These are phyloP conservation scores for Suncus etruscus DNA, from an alignment of 2,113 vertebrate genomes.

Conservation along the genomic window DNA sequence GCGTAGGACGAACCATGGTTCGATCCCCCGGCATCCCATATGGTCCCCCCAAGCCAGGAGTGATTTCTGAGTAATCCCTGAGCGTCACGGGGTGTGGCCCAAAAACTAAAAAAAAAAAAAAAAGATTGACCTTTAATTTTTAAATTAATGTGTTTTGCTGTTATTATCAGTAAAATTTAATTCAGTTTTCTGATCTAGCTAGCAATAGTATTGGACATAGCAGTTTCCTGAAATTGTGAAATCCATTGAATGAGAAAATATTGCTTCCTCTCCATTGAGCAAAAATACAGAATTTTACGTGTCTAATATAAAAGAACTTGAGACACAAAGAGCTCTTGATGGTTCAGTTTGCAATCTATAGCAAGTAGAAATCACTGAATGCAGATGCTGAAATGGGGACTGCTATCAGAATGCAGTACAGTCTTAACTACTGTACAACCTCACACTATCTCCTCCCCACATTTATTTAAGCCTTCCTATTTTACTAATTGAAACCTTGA, in stretches of 20 bases:
- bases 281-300: slow-evolving; percentile 16
- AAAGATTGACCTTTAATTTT: slow-evolving; percentile 41
- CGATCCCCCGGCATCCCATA: too few relatives aligned
- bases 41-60: too few relatives aligned
- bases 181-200: neutral
- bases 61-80: too few relatives aligned
- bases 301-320: slow-evolving; percentile 52
- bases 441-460: neutral
- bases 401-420: neutral
- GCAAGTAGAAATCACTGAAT: slow-evolving; percentile 18
- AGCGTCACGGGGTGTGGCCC: too few relatives aligned
- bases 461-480: neutral
- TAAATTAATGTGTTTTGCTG: slow-evolving; percentile 10
- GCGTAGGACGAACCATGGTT: too few relatives aligned
- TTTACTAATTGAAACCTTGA: neutral
- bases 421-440: neutral
- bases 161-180: slow-evolving; percentile 47
- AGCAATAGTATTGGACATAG: slow-evolving; percentile 19
- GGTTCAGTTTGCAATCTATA: neutral
- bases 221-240: neutral
- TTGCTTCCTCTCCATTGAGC: slow-evolving; percentile 36
- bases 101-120: too few relatives aligned
- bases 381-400: neutral
- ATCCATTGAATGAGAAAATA: slow-evolving; percentile 42
- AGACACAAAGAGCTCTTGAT: neutral